Evolutionary conservation across 2,113 vertebrate genomes (phyloP).

Genomic region (Bujurquina vittata): DNA sequence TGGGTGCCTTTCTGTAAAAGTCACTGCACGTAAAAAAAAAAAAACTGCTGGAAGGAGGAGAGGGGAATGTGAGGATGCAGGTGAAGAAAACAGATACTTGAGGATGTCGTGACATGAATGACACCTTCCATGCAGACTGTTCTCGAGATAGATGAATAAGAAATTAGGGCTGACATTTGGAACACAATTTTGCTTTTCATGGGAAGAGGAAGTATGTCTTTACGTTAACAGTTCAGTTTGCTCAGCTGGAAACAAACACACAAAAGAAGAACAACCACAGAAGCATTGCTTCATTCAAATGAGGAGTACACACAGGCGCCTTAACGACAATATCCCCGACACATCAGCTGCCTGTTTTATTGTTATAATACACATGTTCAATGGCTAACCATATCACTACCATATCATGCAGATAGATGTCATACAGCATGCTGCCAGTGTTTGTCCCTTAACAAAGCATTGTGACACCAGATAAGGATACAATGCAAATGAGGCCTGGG

Average conservation of each 20-base stretch:
- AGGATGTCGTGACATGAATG: constrained; percentile 43
- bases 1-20: not conserved
- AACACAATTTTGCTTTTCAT: constrained; percentile 47
- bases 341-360: constrained; percentile 53
- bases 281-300: constrained; percentile 28
- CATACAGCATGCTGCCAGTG: constrained; percentile 38
- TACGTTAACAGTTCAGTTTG: constrained; percentile 7
- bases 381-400: constrained; percentile 38
- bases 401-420: constrained; percentile 70
- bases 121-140: constrained; percentile 21
- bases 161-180: constrained; percentile 39
- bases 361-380: constrained; percentile 66
- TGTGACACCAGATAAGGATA: constrained; percentile 69
- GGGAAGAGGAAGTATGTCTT: constrained; percentile 9
- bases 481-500: constrained; percentile 69
- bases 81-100: constrained; percentile 48
- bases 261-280: constrained; percentile 14
- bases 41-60: constrained; percentile 22
- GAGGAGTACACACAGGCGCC: constrained; percentile 23
- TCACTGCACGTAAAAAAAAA: not conserved
- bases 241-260: constrained; percentile 13
- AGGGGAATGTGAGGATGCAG: constrained; percentile 32
- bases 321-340: constrained; percentile 24
- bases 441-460: constrained; percentile 70
- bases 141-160: constrained; percentile 19